Base-by-base conservation (phyloP, 2,888 invertebrate species). In the Caenorhabditis macrosperma region DNA sequence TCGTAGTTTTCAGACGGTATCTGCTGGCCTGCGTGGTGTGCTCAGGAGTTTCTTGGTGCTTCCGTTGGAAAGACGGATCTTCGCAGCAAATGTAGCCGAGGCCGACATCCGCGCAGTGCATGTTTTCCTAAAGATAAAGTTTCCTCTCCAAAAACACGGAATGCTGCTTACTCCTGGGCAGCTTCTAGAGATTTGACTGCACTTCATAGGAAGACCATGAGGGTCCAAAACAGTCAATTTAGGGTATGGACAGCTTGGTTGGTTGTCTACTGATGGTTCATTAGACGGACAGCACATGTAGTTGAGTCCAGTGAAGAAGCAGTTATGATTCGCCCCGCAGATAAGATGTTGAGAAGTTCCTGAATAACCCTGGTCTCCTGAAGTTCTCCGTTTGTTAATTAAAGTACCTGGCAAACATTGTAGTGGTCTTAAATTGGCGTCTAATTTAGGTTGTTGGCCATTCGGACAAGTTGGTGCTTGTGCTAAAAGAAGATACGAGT, bases 231-330 rank as follows among this genome's bases (percentile, higher is more conserved):
- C 86, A 1, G 86, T 87, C 0, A 88, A 41, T 10, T 82, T 71
- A 1, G 86, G 77, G 15, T 75, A 68, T 4, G 87, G 86, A 68
- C 88, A 88, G 17, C 77, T 68, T 48, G 83, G 85, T 46, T 81
- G 79, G 59, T 76, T 84, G 22, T 88, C 87, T 5, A 84, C 74
- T 1, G 85, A 83, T n/a, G 86, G 86, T 57, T 88, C 86, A 52
- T 84, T 85, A 15, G 85, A 85, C 9, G 90, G 90, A 41, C 90
- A 90, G 67, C 90, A 90, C 77, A 88, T 87, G 66, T 90, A 90
- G 74, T 90, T 90, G 67, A 89, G 84, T 12, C 90, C 90, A 30
- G 90, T 89, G 78, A 90, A 90, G 76, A 82, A 90, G 66, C 90
- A 90, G 10, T 84, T 83, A 60, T 88, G 87, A n/a, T 85, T 83